Percentiles rank a stretch among this genome's conserved stretches.
phyloP scores from a whole-genome alignment of 2,888 invertebrate genomes.

The Thereva nobilitata region DNA sequence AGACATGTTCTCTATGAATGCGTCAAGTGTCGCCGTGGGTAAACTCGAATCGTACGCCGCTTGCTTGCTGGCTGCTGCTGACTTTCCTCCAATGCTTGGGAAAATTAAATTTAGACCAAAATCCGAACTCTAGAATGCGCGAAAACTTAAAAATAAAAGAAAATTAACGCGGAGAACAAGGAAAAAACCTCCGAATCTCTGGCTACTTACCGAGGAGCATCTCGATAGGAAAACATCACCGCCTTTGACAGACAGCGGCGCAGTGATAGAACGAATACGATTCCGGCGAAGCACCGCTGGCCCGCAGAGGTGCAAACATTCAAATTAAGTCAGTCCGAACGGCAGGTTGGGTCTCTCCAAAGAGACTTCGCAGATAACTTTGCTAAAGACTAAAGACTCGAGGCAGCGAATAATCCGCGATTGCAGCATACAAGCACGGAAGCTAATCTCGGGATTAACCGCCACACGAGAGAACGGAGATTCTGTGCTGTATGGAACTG shows the following conservation, averaged over 20 bases:
- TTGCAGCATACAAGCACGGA: neutral
- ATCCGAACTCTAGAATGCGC: conserved; percentile 29
- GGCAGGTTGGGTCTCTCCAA: conserved; percentile 38
- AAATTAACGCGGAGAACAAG: conserved; percentile 23
- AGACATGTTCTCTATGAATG: too few relatives aligned
- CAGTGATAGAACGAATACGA: conserved; percentile 46
- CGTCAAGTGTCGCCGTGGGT: too few relatives aligned
- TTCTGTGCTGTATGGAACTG: too few relatives aligned
- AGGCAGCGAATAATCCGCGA: conserved; percentile 1
- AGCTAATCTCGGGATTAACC: too few relatives aligned
- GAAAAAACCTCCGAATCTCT: conserved; percentile 23
- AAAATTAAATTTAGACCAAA: conserved; percentile 28
- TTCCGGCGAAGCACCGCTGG: conserved; percentile 41
- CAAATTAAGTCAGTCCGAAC: conserved; percentile 39
- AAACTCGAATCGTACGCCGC: too few relatives aligned
- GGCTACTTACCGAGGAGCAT: conserved; percentile 14
- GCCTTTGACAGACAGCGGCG: conserved; percentile 22
- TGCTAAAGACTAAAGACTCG: neutral
- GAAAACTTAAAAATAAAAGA: conserved; percentile 25
- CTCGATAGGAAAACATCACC: conserved; percentile 25
- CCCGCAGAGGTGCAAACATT: conserved; percentile 37
- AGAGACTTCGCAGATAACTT: neutral
- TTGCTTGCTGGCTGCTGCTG: too few relatives aligned
- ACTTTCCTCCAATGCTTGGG: conserved; percentile 1
- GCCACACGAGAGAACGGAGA: too few relatives aligned